A percentile compares a stretch with the other conserved stretches of the same genome.
phyloP scores from a whole-genome alignment of 2,113 vertebrate genomes.

The Mesitornis unicolor region DNA sequence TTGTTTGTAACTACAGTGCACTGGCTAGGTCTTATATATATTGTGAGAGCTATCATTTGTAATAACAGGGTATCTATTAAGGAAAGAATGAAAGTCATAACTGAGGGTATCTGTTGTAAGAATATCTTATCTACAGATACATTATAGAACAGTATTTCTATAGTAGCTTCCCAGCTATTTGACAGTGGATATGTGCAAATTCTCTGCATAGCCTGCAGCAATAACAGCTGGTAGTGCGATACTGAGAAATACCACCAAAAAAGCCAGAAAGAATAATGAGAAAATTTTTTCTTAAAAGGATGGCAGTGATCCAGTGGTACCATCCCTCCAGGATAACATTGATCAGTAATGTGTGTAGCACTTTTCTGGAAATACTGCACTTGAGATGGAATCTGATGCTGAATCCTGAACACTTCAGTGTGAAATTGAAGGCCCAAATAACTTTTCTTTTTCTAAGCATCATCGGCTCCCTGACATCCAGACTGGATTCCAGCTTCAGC shows the following conservation, averaged over 20 bases:
- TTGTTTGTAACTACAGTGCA: neutral
- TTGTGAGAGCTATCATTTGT: neutral
- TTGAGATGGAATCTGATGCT: neutral
- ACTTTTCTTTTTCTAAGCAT: neutral
- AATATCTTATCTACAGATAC: neutral
- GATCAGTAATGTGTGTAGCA: neutral
- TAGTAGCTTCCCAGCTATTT: neutral
- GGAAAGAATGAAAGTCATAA: neutral
- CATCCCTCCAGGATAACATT: neutral
- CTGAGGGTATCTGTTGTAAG: neutral
- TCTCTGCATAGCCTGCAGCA: neutral
- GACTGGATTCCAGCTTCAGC: neutral
- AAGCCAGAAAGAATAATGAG: neutral
- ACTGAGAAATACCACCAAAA: neutral
- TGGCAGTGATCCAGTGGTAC: neutral
- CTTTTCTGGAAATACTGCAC: neutral
- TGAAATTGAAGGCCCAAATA: neutral
- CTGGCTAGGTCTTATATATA: neutral
- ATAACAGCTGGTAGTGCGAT: neutral
- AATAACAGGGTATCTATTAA: neutral
- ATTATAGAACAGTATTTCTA: neutral
- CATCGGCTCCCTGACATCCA: neutral
- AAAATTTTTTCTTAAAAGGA: neutral
- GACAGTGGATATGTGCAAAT: neutral
- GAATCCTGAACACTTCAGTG: neutral